Evolutionary conservation across 2,797 vertebrate species (phyloP).

Genomic region (Chanos chanos): DNA sequence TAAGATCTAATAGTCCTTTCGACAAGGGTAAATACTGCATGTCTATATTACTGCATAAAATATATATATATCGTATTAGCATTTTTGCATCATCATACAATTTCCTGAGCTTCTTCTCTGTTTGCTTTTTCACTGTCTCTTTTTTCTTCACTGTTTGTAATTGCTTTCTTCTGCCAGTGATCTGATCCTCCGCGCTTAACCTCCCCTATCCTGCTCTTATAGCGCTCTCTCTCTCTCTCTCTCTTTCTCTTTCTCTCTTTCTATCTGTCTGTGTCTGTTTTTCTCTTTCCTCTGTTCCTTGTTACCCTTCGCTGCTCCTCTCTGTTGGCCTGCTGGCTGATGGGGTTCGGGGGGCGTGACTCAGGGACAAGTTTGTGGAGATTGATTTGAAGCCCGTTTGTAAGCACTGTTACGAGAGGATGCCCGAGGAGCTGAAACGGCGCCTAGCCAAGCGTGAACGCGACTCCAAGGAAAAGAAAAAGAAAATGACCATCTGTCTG

Average conservation of each 20-base stretch:
- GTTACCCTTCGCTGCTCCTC: constrained; percentile 32
- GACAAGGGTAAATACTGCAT: too few relatives aligned
- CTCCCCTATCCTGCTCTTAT: too few relatives aligned
- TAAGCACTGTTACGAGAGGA: constrained; percentile 94
- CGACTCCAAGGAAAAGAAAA: constrained; percentile 91
- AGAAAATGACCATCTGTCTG: constrained; percentile 91
- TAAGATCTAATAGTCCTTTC: too few relatives aligned
- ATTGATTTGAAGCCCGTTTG: constrained; percentile 98
- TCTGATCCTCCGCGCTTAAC: too few relatives aligned
- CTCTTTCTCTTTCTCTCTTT: constrained; percentile 2
- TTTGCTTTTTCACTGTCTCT: neutral
- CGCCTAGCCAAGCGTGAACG: constrained; percentile 87
- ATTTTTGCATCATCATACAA: too few relatives aligned
- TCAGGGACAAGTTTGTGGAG: constrained; percentile 98
- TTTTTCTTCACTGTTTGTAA: constrained; percentile 16
- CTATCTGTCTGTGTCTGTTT: constrained; percentile 3
- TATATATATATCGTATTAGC: too few relatives aligned
- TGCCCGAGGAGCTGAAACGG: constrained; percentile 93
- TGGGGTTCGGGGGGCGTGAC: neutral
- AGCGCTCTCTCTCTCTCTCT: constrained; percentile 30
- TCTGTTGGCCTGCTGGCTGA: constrained; percentile 5
- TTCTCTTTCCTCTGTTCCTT: constrained; percentile 1
- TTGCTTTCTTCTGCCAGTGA: neutral
- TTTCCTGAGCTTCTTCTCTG: neutral
- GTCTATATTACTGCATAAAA: too few relatives aligned